Evolutionary conservation across 1,140 invertebrate species (phyloP), one percentile per base, ranked within the genome.

Genomic region (Leptinotarsa undecemlineata): DNA sequence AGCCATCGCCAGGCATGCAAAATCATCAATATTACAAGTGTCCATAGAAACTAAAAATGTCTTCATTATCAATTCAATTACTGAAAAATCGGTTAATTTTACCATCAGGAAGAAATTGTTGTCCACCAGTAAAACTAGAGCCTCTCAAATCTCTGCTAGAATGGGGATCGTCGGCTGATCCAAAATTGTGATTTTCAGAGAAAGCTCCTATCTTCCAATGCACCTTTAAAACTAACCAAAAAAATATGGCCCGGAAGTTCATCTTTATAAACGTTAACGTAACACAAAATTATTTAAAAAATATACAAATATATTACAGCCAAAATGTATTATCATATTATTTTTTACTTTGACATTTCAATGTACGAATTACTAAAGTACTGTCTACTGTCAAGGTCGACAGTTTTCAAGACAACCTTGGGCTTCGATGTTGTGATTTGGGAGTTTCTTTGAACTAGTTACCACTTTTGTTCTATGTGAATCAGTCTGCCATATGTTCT

Each of bases 1-100:
- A 81, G 89, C 90, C 85, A 91, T 89, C 66, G 88, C 89, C 61
- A 93, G 88, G 83, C 94, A 95, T 73, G 90, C 89, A 71, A 92
- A 85, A 84, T 93, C 92, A 80, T 94, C 92, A 74, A 88, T 88
- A 82, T 88, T 88, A 72, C 83, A 84, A 60, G 79, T 87, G 71
- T 85, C 84, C 68, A 85, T 77, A 70, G 63, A 71, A 78, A 83
- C 71, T 48, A 48, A 62, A 70, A 64, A 61, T 15, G 20, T n/a
- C 23, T 42, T 42, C 33, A 42, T 42, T 42, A 42, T 11, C 33
- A 42, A 42, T 11, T 42, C 5, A 42, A 42, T 11, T 42, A 19
- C 48, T 23, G 11, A 60, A 61, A 47, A n/a, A 47, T 68, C 5
- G 5, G 20, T 15, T 61, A 19, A 26, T 51, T 71, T 68, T 75